Evolutionary conservation across 2,888 invertebrate species (phyloP), one percentile per base, ranked within the genome.

Genomic region (Crematogaster levior): DNA sequence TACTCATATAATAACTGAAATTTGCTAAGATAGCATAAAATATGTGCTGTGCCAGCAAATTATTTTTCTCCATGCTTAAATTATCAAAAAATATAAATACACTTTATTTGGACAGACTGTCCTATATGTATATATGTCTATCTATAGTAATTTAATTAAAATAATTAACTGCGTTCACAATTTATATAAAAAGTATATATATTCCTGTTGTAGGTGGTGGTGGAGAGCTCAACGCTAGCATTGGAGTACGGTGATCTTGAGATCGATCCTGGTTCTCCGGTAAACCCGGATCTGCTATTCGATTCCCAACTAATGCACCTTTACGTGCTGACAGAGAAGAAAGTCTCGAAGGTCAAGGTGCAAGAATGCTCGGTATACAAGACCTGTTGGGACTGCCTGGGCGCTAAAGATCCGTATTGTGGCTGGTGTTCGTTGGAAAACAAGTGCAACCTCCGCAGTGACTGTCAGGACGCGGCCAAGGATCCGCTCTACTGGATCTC

Each of bases 351-450:
- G 96, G 98, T 98, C 86, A 98, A 98, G 95, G 98, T 98, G 89
- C 98, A 98, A 95, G 98, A 98, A 95, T 99, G 98, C 95, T 97
- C 97, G 92, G 97, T 98, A 82, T 98, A 98, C 95, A 97, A 97
- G 94, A 98, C 98, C 82, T 99, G 99, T 95, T 96, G 97, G 95
- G 98, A 98, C 92, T 99, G 99, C 95, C 96, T 99, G 87, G 98
- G 98, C 91, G 98, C 98, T 87, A 97, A 98, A 94, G 99, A 99
- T 95, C 99, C 99, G 0, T 99, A 99, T 94, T 99, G 99, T 95
- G 99, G 99, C 85, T 99, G 99, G 99, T 99, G 99, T 95, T 98
- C 98, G 51, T 95, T 98, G 90, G 98, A 98, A 95, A 99, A 98
- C 95, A 98, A 98, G 96, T 99, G 99, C 95, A 98, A 98, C 91